A percentile compares a stretch with the other conserved stretches of the same genome.
Evolutionary conservation across 2,888 invertebrate genomes (phyloP).

Genomic region (Tachina fera): DNA sequence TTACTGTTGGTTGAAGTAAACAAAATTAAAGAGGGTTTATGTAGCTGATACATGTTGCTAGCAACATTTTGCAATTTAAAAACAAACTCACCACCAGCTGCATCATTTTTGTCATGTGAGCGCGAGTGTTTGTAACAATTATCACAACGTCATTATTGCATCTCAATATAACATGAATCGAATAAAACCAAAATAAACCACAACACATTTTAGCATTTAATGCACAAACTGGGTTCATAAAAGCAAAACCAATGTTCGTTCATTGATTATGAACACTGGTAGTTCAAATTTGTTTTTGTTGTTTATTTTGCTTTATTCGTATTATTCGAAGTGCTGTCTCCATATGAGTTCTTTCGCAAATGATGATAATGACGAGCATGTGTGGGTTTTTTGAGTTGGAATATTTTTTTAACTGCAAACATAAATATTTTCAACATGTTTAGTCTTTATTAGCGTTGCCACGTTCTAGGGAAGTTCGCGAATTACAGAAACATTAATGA

Average conservation of each 20-base stretch:
- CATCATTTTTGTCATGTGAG: background rate
- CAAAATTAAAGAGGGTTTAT: conserved; percentile 42
- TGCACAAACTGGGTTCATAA: conserved; percentile 63
- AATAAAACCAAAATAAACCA: conserved; percentile 68
- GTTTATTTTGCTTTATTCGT: conserved; percentile 3
- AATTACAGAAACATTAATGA: background rate
- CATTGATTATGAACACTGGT: conserved; percentile 64
- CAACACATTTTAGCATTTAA: conserved; percentile 70
- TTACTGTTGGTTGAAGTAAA: background rate
- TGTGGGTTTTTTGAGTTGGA: conserved; percentile 16
- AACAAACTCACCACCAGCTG: conserved; percentile 44
- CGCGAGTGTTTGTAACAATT: background rate
- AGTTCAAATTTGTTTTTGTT: conserved; percentile 14
- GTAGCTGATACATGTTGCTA: conserved; percentile 38
- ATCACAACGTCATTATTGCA: conserved; percentile 57
- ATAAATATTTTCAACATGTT: background rate
- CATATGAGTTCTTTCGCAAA: background rate
- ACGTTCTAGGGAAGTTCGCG: background rate
- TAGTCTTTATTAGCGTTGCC: background rate
- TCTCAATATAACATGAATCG: conserved; percentile 69
- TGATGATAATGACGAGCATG: background rate
- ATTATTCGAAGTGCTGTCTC: background rate
- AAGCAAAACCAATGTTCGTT: conserved; percentile 54
- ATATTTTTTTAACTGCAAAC: background rate
- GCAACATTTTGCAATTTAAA: conserved; percentile 4